phyloP scores from a whole-genome alignment of 2,113 vertebrate genomes.

The Phaethon lepturus region DNA sequence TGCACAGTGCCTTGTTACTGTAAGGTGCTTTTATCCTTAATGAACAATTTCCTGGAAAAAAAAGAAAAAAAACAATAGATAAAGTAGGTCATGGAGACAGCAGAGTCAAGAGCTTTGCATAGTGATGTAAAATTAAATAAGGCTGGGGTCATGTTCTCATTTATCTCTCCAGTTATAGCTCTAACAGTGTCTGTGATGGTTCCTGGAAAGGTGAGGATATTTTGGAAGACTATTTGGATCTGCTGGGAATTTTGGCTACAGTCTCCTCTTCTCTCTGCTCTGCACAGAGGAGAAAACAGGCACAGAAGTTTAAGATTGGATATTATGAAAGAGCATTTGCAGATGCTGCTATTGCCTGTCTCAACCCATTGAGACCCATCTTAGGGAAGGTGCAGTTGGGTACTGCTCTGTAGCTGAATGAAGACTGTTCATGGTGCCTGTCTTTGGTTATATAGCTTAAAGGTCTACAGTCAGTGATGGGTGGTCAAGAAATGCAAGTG shows the following conservation, averaged over 20 bases:
- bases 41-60: constrained; percentile 77
- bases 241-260: neutral
- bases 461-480: neutral
- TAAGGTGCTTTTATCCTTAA: constrained; percentile 80
- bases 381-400: neutral
- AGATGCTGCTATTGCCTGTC: neutral
- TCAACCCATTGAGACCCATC: fast-evolving
- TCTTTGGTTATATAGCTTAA: neutral
- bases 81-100: constrained; percentile 59
- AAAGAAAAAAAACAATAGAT: constrained; percentile 69
- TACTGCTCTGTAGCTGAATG: neutral
- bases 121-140: constrained; percentile 63
- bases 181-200: neutral
- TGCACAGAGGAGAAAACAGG: neutral
- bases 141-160: neutral
- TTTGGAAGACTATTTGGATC: neutral
- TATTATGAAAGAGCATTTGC: neutral
- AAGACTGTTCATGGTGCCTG: no score
- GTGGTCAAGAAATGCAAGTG: neutral
- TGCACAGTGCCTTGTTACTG: constrained; percentile 71
- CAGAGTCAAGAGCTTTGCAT: constrained; percentile 27
- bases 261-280: neutral
- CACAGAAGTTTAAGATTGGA: neutral
- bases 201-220: constrained; percentile 34
- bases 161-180: neutral